A percentile compares a stretch with the other conserved stretches of the same genome.
These are phyloP conservation scores for Ornithorhynchus anatinus DNA, from an alignment of 2,113 vertebrate genomes.

Conservation along the genomic window DNA sequence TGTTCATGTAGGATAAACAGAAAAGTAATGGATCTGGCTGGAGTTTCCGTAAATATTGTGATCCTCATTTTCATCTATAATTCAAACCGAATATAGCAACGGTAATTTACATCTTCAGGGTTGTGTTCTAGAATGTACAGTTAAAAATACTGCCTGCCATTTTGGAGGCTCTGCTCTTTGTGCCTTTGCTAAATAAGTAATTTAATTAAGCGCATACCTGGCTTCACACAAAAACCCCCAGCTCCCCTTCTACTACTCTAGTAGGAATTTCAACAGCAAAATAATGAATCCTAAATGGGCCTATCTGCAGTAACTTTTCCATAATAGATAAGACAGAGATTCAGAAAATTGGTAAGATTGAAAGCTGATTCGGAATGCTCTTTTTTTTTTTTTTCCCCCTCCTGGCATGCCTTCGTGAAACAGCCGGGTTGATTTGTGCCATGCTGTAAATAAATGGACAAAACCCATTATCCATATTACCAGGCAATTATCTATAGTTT, in stretches of 20 bases:
- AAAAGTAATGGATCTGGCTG: conserved; percentile 18
- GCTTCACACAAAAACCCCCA: background rate
- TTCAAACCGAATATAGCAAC: background rate
- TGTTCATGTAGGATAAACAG: conserved; percentile 14
- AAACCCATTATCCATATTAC: background rate
- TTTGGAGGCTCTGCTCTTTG: background rate
- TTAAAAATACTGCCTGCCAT: background rate
- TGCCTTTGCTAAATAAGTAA: background rate
- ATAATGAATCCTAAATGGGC: background rate
- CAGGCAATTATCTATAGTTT: background rate
- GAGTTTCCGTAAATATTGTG: conserved; percentile 10
- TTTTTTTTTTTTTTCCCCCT: background rate
- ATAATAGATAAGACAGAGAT: background rate
- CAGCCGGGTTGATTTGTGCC: background rate
- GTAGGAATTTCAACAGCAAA: background rate
- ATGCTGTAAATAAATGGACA: background rate
- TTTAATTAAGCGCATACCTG: background rate
- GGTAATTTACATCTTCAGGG: background rate
- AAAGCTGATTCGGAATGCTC: no score
- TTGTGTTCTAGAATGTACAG: background rate
- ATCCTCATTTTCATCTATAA: conserved; percentile 4
- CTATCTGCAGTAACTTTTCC: background rate
- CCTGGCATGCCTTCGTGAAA: background rate
- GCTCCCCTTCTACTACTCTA: background rate
- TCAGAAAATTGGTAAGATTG: background rate